phyloP scores from a whole-genome alignment of 2,797 vertebrate genomes.

The Cygnus olor region DNA sequence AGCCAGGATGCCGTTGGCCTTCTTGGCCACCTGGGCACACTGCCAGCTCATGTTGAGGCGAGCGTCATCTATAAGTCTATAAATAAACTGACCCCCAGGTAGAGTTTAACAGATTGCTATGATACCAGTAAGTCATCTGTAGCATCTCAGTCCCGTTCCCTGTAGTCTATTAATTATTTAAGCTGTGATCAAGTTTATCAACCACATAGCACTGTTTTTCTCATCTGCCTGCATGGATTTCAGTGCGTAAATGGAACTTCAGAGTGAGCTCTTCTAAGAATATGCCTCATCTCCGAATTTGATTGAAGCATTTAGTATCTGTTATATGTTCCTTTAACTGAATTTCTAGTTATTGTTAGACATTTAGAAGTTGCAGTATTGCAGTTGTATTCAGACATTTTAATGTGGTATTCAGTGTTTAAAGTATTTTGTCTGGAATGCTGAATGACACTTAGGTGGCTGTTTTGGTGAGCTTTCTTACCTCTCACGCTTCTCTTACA shows the following conservation, averaged over 20 bases:
- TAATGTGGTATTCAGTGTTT: background rate
- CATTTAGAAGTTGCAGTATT: background rate
- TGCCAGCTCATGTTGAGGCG: too few relatives aligned
- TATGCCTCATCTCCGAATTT: background rate
- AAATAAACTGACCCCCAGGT: background rate
- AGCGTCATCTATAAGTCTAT: background rate
- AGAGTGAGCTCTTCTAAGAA: background rate
- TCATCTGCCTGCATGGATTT: background rate
- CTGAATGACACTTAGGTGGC: background rate
- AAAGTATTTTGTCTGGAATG: background rate
- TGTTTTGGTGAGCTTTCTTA: background rate
- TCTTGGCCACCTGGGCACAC: too few relatives aligned
- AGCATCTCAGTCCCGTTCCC: background rate
- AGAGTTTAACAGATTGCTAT: background rate
- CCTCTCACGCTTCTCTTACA: background rate
- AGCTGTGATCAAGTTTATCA: background rate
- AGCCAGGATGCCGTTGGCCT: too few relatives aligned
- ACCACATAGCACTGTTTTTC: background rate
- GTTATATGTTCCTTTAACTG: background rate
- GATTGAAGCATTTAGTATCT: background rate
- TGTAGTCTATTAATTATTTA: background rate
- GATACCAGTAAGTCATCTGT: background rate
- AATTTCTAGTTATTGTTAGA: background rate
- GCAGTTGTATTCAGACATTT: background rate
- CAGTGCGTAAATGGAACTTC: background rate